Evolutionary conservation across 2,797 vertebrate species (phyloP), one percentile per base, ranked within the genome.

Genomic region (Harpagifer antarcticus): DNA sequence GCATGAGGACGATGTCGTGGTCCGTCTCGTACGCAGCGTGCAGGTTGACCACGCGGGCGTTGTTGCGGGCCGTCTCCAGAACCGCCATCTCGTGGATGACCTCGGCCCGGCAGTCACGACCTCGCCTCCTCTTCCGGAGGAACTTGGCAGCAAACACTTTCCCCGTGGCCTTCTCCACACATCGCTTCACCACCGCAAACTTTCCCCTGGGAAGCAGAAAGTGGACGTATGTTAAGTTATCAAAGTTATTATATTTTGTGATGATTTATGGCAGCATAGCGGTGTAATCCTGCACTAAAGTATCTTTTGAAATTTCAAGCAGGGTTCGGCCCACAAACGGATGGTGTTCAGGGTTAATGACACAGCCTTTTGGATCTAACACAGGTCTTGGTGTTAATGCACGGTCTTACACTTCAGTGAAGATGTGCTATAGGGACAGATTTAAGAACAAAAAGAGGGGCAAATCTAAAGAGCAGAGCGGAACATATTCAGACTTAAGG

Each of bases 91-190:
- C 98, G 16, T 99, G 98, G 0, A 97, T 79, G 72, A 98, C 96
- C 20, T 99, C 98, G 0, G 95, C 95, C 74, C 95, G 95, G 86
- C 97, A 98, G 90, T 99, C 98, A 0, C 97, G 96, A 12, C 98
- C 98, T 84, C 97, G 88, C 78, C 97, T 94, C 60, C 98, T 95
- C 89, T 99, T 99, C 79, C 97, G 96, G 0, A 99, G 91, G 83
- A 97, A 98, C 87, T 99, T 99, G 68, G 97, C 98, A 42, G 98
- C 98, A 12, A 97, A 99, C 48, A 94, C 96, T 86, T 97, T 97
- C n/a, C 96, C 97, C 0, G 97, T 96, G 66, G 94, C 89, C 91
- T 97, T 99, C 88, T 98, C 97, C 86, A 96, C 88, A 33, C 97
- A 99, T 70, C 95, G 96, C 89, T 95, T 96, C n/a, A 99, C 98